Conservation (phyloP, 2,888 invertebrate species). For the Dyspetes luteomarginatus region DNA sequence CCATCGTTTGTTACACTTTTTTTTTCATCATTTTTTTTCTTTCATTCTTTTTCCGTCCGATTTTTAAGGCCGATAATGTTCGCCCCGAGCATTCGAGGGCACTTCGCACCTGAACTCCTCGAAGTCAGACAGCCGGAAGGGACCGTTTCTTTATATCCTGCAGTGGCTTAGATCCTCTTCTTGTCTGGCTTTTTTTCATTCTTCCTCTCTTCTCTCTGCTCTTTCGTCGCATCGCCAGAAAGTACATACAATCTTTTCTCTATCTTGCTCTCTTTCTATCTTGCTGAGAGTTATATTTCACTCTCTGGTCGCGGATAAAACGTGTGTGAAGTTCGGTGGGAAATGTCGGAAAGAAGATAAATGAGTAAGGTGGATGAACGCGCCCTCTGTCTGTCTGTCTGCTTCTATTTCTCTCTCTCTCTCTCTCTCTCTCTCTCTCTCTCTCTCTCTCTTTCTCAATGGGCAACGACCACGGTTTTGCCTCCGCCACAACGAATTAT, state of each 20-base stretch:
- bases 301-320: conserved; percentile 64
- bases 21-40: conserved; percentile 10
- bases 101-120: conserved; percentile 65
- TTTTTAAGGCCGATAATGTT: conserved; percentile 56
- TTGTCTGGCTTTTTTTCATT: conserved; percentile 21
- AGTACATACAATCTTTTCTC: conserved; percentile 12
- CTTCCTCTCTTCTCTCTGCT: conserved; percentile 39
- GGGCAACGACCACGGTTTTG: conserved; percentile 61
- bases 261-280: conserved; percentile 22
- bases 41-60: conserved; percentile 40
- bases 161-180: conserved; percentile 63
- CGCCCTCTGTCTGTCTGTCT: conserved; percentile 42
- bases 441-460: conserved; percentile 5
- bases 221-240: conserved; percentile 56
- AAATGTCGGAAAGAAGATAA: conserved; percentile 67
- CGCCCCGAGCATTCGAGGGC: conserved; percentile 39
- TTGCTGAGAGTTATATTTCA: conserved; percentile 61
- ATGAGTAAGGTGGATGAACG: conserved; percentile 68
- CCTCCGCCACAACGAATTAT: conserved; percentile 63
- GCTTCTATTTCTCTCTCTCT: conserved; percentile 17
- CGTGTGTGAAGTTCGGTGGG: conserved; percentile 66
- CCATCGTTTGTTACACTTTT: conserved; percentile 33
- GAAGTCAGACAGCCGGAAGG: conserved; percentile 63
- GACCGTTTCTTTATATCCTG: conserved; percentile 66
- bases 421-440: conserved; percentile 6